These are phyloP conservation scores for Microplitis mediator DNA, from an alignment of 1,140 invertebrate genomes.

Conservation along the genomic window DNA sequence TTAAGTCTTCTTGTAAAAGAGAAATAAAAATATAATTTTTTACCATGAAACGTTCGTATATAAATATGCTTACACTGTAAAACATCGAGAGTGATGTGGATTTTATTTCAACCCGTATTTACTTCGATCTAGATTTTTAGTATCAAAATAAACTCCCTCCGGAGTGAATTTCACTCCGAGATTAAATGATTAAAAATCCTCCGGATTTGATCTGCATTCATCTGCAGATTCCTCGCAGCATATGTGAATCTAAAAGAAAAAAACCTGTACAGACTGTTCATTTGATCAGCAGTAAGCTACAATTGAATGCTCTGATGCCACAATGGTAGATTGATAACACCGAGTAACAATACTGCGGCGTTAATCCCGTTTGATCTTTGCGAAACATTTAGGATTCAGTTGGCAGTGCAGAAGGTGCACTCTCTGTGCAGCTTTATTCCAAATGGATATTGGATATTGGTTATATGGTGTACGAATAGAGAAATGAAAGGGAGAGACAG, in stretches of 20 bases:
- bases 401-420: conserved; percentile 42
- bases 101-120: no score
- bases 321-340: background rate
- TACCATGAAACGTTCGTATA: no score
- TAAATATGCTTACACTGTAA: no score
- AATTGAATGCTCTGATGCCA: conserved; percentile 14
- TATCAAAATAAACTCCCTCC: no score
- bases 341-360: conserved; percentile 7
- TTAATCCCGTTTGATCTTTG: conserved; percentile 23
- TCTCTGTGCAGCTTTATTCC: conserved; percentile 42
- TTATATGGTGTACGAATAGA: conserved; percentile 20
- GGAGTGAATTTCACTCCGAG: no score
- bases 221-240: background rate
- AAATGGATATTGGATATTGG: conserved; percentile 51
- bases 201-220: no score
- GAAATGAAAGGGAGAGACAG: background rate
- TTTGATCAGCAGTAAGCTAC: background rate
- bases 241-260: background rate
- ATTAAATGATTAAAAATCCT: no score
- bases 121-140: no score
- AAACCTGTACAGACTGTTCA: conserved; percentile 6
- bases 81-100: no score
- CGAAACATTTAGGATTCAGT: conserved; percentile 23
- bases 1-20: no score
- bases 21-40: no score